Evolutionary conservation across 2,113 vertebrate genomes (phyloP), one percentile per base, ranked within the genome.

Genomic region (Bothrops jararaca): DNA sequence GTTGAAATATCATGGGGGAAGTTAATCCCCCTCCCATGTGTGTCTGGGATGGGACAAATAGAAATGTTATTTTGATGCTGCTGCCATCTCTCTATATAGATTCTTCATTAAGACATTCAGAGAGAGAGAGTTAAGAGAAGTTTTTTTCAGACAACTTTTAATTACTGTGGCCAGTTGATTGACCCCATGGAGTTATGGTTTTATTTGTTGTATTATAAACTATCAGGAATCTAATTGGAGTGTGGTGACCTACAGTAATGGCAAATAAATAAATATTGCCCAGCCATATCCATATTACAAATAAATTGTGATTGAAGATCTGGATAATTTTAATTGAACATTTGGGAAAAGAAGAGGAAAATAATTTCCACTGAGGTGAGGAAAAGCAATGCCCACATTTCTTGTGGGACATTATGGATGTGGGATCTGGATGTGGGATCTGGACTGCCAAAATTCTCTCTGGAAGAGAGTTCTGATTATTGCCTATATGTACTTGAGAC

Each of bases 241-340:
- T 64, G 11, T 64, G 60, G 60, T 69, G 8, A 64, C 26, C 10
- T 69, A 69, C 29, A 69, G n/a, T 13, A 69, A 64, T 64, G 60
- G 26, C 60, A 64, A 64, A 64, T 60, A 58, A 58, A 58, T 58
- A 60, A 60, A 26, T 60, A 60, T 60, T 60, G 9, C 58, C 24
- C 24, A 64, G 10, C n/a, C 93, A 48, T 90, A 69, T 93, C 54
- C 53, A 45, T n/a, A 53, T 53, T 34, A 23, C 92, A 52, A 94
- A 93, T 89, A 93, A 94, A 89, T 45, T 10, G 86, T 86, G 34
- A 0, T 86, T 85, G 29, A 92, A 5, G 18, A 34, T 13, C 2
- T 95, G 24, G 54, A 92, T 88, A 48, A 29, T 56, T 80, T 48
- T 57, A 10, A 56, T 57, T 54, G 74, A 26, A 42, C 6, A 23